Base-by-base conservation (phyloP, 2,797 vertebrate species). In the Enteromius anoplus region DNA sequence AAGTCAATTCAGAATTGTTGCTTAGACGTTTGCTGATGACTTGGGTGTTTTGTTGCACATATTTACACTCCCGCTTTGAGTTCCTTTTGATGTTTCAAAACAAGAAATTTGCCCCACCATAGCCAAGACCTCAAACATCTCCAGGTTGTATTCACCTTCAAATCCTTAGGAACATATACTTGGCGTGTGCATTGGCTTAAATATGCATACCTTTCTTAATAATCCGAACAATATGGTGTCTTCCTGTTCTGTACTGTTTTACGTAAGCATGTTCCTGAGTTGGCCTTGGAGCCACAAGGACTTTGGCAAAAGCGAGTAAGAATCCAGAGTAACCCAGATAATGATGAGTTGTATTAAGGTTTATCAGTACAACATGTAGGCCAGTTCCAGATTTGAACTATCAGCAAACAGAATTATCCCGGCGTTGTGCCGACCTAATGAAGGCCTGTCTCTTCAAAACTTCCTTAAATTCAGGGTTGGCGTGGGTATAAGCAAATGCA, bases 11-110 rank as follows among this genome's bases (percentile, higher is more conserved):
- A 60, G 17, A 75, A 72, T 29, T 26, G 14, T 55, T 75, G 42
- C 19, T 51, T 73, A 78, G 79, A 82, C 47, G 21, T 87, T 84
- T 84, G 7, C 69, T 87, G 51, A 53, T 80, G 66, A 69, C 66
- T 45, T 47, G 29, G 26, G 32, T 69, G 47, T 85, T 88, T 87
- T 83, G 83, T 78, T 82, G n/a, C 10, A 66, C 68, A 42, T 64
- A 81, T 90, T 80, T 72, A 80, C 71, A 40, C 69, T 80, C 60
- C 79, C 81, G 60, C 75, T 82, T 70, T 83, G 60, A 45, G 42
- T 32, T 78, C 68, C 29, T 64, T 8, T 60, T 69, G n/a, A 17
- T 53, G 40, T 53, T 80, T 80, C 29, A 37, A 5, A 78, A 79
- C 19, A 62, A 53, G 73, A 40, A 15, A 1, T 19, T 82, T 75